Evolutionary conservation across 2,113 vertebrate species (phyloP), one percentile per base, ranked within the genome.

Genomic region (Sceloporus tristichus): DNA sequence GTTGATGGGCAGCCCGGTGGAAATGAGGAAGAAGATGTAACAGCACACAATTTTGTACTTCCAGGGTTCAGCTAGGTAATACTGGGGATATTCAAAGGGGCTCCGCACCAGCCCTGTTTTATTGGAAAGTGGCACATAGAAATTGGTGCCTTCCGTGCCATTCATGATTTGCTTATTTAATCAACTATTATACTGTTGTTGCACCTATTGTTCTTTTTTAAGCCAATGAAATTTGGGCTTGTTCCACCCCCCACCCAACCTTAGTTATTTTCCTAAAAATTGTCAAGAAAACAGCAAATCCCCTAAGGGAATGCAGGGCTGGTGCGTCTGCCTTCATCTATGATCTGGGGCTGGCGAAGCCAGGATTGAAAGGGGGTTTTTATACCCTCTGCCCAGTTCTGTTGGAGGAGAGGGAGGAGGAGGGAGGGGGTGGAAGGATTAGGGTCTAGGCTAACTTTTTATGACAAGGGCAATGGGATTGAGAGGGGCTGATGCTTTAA

Each of bases 71-170:
- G 94, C 97, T 87, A 98, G 84, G 92, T 98, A 98, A 70, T 97
- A 98, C 92, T 98, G 97, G 7, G 95, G 93, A 86, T 97, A 97
- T 82, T 97, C 96, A 6, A 70, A 98, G 85, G 97, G 97, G 95
- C 94, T 98, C 65, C 96, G 94, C 82, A 97, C 98, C 88, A 98
- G 70, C 90, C 98, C 97, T 0, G 97, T 97, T 96, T 97, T 96
- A 94, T 98, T 98, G 96, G 96, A 97, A 93, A 98, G 92, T 68
- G 98, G 97, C 94, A 98, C 94, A 2, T 98, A 98, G 91, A 98
- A 98, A 92, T 98, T 97, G 81, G 94, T 88, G 73, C 97, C 97
- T 87, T 98, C 97, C 0, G 97, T 98, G 92, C 97, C 97, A 2
- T 98, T 97, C 97, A 97, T 97, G 56, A 93, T 95, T 92, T 88